Percentiles rank a stretch among this genome's conserved stretches.
Evolutionary conservation across 2,113 vertebrate species (phyloP).

Genomic region (Salvator merianae): DNA sequence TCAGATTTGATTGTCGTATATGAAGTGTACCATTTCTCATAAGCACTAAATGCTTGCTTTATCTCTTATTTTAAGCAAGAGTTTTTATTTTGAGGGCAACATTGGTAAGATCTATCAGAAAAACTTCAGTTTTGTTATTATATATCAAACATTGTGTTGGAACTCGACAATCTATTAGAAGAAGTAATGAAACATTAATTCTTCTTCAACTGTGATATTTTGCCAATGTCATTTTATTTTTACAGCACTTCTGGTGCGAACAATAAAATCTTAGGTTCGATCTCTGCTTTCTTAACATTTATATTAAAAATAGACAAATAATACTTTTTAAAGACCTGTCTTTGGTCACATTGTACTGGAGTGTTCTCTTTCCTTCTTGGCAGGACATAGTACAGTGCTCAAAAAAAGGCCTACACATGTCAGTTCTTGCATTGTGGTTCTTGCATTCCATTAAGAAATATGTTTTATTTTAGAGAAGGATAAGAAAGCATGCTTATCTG

Average conservation of each 20-base stretch:
- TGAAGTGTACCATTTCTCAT: slow-evolving; percentile 15
- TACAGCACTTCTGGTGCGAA: background rate
- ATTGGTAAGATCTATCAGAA: slow-evolving; percentile 1
- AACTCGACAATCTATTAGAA: slow-evolving; percentile 13
- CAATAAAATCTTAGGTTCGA: background rate
- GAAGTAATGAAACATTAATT: slow-evolving; percentile 3
- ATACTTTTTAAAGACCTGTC: slow-evolving; percentile 19
- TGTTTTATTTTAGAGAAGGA: background rate
- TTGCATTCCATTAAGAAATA: background rate
- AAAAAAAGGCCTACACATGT: background rate
- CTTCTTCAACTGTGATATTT: background rate
- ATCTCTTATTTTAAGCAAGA: slow-evolving; percentile 20
- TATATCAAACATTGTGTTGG: slow-evolving; percentile 6
- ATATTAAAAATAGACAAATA: slow-evolving; percentile 45
- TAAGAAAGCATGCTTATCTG: background rate
- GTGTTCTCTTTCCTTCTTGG: slow-evolving; percentile 14
- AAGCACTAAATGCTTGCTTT: slow-evolving; percentile 9
- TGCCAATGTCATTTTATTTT: slow-evolving; percentile 19
- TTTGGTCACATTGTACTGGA: slow-evolving; percentile 3
- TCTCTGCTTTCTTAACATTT: slow-evolving; percentile 43
- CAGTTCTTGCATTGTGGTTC: slow-evolving; percentile 10
- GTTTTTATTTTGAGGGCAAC: slow-evolving; percentile 5
- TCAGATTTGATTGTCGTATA: background rate
- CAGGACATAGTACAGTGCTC: background rate
- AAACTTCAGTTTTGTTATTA: background rate